Evolutionary conservation across 2,888 invertebrate species (phyloP).

Genomic region (Drosophila rellima): DNA sequence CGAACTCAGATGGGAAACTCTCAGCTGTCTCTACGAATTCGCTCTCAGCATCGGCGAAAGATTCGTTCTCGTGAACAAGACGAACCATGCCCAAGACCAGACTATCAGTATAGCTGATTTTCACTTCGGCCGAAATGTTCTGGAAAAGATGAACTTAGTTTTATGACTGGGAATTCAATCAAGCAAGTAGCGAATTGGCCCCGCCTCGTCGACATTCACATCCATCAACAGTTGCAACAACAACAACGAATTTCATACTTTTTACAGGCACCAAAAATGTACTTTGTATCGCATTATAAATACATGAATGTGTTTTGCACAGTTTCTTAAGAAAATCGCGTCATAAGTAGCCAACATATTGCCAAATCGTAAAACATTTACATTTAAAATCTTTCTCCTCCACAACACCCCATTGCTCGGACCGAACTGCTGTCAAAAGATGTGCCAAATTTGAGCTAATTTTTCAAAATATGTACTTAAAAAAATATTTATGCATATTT

Average conservation of each 20-base stretch:
- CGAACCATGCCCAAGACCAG: slow-evolving; percentile 76
- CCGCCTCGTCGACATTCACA: slow-evolving; percentile 19
- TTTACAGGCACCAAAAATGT: slow-evolving; percentile 15
- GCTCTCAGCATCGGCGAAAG: not conserved
- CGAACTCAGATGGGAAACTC: slow-evolving; percentile 49
- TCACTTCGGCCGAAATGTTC: slow-evolving; percentile 79
- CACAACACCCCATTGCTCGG: not conserved
- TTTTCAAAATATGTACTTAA: slow-evolving; percentile 8
- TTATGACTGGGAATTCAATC: slow-evolving; percentile 21
- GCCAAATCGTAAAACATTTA: slow-evolving; percentile 45
- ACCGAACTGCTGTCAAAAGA: slow-evolving; percentile 15
- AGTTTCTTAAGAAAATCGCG: slow-evolving; percentile 45
- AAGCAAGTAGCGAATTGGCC: slow-evolving; percentile 22
- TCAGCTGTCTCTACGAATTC: not conserved
- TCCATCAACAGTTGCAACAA: slow-evolving; percentile 19
- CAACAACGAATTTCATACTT: not conserved
- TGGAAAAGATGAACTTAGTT: slow-evolving; percentile 44
- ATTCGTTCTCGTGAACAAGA: slow-evolving; percentile 38
- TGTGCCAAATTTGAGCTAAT: slow-evolving; percentile 40
- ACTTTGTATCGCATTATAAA: slow-evolving; percentile 25
- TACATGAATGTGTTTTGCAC: slow-evolving; percentile 5
- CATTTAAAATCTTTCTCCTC: slow-evolving; percentile 23
- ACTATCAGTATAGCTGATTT: slow-evolving; percentile 75
- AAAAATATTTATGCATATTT: slow-evolving; percentile 4
- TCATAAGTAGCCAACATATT: slow-evolving; percentile 44